phyloP scores from a whole-genome alignment of 2,888 invertebrate genomes.

The Esperia sulphurella region DNA sequence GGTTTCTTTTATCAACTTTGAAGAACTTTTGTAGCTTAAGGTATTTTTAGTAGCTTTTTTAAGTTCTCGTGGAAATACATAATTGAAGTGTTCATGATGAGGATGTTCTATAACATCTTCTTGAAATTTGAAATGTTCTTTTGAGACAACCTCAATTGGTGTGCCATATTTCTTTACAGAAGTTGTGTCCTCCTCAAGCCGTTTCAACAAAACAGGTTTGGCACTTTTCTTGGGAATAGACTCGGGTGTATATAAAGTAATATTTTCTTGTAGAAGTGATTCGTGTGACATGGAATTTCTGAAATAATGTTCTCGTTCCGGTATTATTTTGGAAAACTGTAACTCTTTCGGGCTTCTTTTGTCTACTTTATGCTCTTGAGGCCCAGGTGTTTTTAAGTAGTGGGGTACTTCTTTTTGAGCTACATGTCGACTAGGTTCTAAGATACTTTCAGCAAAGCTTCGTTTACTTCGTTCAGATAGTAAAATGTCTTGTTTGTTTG shows the following conservation, averaged over 20 bases:
- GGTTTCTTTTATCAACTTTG: conserved; percentile 43
- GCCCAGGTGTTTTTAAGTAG: too few relatives aligned
- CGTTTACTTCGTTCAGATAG: too few relatives aligned
- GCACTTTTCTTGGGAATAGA: neutral
- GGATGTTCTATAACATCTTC: neutral
- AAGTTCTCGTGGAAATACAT: conserved; percentile 35
- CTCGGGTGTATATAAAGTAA: neutral
- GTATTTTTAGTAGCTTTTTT: conserved; percentile 7
- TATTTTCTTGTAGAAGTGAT: neutral
- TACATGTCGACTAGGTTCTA: too few relatives aligned
- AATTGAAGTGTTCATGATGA: conserved; percentile 35
- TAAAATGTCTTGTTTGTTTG: too few relatives aligned
- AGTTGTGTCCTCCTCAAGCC: neutral
- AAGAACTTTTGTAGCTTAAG: conserved; percentile 32
- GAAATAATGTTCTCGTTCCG: neutral
- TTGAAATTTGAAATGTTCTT: neutral
- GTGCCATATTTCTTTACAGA: neutral
- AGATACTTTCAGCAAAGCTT: too few relatives aligned
- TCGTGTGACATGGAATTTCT: neutral
- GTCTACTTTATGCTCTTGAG: too few relatives aligned
- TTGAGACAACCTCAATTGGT: too few relatives aligned
- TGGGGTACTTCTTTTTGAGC: too few relatives aligned
- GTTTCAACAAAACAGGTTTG: neutral
- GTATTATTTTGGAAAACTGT: too few relatives aligned
- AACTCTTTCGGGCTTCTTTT: too few relatives aligned